Evolutionary conservation across 2,113 vertebrate genomes (phyloP).

Genomic region (Alligator mississippiensis): DNA sequence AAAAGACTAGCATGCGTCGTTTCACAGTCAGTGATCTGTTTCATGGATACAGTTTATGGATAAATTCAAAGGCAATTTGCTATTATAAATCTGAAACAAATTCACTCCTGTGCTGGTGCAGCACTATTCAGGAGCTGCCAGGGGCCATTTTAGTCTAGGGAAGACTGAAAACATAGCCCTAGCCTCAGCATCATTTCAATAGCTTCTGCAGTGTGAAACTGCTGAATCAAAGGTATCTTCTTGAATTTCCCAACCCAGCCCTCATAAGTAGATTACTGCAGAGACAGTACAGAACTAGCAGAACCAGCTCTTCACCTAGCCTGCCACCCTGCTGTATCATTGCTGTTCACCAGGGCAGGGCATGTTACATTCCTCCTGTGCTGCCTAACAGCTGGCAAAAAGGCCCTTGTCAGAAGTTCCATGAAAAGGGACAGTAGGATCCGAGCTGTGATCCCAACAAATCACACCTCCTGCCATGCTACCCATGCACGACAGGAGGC

Average conservation of each 20-base stretch:
- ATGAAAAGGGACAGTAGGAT: too few species aligned
- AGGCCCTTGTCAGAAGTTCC: too few species aligned
- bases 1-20: neutral
- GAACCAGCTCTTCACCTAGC: neutral
- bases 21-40: neutral
- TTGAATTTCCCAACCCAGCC: too few species aligned
- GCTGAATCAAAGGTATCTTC: too few species aligned
- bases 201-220: neutral
- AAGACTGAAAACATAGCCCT: neutral
- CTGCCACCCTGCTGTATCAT: neutral
- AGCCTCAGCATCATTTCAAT: neutral
- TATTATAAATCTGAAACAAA: neutral
- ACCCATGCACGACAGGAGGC: too few species aligned
- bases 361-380: neutral
- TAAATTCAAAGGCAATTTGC: neutral
- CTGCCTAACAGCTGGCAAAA: neutral
- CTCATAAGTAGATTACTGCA: rapidly evolving
- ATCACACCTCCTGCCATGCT: too few species aligned
- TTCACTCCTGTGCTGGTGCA: rapidly evolving
- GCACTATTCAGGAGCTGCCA: rapidly evolving
- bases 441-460: too few species aligned
- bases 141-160: neutral
- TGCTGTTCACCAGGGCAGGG: neutral
- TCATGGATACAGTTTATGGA: neutral
- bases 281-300: neutral